These are phyloP conservation scores for Zapornia atra DNA, from an alignment of 2,113 vertebrate species.

Conservation along the genomic window DNA sequence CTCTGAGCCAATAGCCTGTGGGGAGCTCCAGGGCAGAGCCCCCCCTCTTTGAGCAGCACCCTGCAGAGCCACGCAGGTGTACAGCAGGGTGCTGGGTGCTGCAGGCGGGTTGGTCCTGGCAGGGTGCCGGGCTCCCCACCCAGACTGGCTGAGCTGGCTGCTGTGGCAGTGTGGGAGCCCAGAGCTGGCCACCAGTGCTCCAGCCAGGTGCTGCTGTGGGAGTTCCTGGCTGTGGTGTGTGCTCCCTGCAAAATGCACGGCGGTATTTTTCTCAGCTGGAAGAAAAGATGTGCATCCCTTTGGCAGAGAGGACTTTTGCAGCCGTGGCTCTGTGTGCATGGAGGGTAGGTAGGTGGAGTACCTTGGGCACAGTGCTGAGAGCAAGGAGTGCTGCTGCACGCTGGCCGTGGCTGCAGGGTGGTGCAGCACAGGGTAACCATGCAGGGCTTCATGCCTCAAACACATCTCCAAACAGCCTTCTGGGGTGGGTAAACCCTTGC, in stretches of 20 bases:
- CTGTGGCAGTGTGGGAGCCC: background rate
- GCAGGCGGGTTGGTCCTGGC: background rate
- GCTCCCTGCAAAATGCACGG: background rate
- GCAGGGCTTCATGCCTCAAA: background rate
- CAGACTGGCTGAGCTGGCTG: constrained; percentile 24
- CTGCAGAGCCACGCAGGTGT: background rate
- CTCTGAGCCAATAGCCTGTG: fast-evolving
- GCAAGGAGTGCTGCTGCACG: background rate
- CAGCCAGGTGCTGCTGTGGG: constrained; percentile 40
- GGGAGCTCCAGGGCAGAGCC: background rate
- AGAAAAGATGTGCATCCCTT: background rate
- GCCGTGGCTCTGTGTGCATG: background rate
- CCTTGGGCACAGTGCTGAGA: background rate
- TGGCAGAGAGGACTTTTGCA: background rate
- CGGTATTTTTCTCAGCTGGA: constrained; percentile 40
- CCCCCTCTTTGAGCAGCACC: background rate
- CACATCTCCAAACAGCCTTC: background rate
- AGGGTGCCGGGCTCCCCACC: background rate
- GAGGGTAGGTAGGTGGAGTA: background rate
- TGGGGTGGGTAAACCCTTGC: background rate
- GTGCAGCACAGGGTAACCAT: fast-evolving
- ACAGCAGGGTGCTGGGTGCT: background rate
- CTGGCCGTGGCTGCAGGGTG: background rate
- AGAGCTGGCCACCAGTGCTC: background rate
- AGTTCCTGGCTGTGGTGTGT: background rate